Evolutionary conservation across 1,140 invertebrate species (phyloP), one percentile per base, ranked within the genome.

Genomic region (Elysia chlorotica): DNA sequence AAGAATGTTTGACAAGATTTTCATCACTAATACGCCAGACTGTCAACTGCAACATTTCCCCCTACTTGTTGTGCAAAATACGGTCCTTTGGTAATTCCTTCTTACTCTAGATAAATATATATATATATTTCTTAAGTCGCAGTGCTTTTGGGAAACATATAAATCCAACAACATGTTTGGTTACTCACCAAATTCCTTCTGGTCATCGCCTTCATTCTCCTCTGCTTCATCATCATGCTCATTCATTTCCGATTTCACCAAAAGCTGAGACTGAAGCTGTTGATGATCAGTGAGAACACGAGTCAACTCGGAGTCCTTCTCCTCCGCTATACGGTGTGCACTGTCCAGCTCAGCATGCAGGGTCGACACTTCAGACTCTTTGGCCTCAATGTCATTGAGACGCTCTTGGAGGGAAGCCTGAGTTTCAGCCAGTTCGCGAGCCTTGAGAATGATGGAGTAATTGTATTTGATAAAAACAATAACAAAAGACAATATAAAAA

Each of bases 311-410:
- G 19, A 10, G n/a, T 79, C 75, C 25, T 81, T 78, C 63, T 81
- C 76, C 67, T 80, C 79, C 33, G 75, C 81, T 59, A 72, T 71
- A 4, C 53, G 23, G 17, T 70, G 57, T 4, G 79, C 78, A n/a
- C 31, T 90, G 19, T 88, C 87, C 21, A 91, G 82, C 76, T 92
- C 91, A 70, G 89, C 90, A 73, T 90, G 90, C 66, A 92, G 85
- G 87, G 88, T 89, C 35, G 89, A 87, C 62, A 92, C 85, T 72
- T 91, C 91, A 67, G 88, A 86, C 65, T 89, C 87, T 57, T 85
- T 85, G n/a, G 83, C 82, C 54, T 83, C 79, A 63, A 85, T 74
- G 30, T 79, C 74, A 5, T 33, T 37, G 36, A 78, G 77, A 59
- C 74, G 79, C 28, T 78, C 66, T 56, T 84, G 76, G 14, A 83